phyloP scores from a whole-genome alignment of 37 sponge, comb jelly and placozoan genomes.

The Amphimedon queenslandica region DNA sequence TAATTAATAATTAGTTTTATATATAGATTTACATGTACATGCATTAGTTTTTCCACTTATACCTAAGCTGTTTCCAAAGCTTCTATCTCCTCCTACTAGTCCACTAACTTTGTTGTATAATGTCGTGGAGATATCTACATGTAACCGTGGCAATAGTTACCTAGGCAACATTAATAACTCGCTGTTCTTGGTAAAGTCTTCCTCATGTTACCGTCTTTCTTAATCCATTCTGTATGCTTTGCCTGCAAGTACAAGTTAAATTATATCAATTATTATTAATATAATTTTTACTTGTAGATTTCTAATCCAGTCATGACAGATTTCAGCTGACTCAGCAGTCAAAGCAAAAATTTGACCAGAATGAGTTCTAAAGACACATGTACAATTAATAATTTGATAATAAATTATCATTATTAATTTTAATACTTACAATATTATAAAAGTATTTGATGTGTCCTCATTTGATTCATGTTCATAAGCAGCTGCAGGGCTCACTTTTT shows the following conservation, averaged over 20 bases:
- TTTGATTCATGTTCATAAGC: neutral
- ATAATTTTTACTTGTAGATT: conserved; percentile 32
- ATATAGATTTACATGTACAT: no score
- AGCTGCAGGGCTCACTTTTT: conserved; percentile 44
- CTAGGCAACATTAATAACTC: no score
- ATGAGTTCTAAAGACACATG: conserved; percentile 7
- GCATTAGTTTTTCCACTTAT: no score
- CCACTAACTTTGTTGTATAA: no score
- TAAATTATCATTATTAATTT: no score
- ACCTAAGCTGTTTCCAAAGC: no score
- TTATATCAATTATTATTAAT: neutral
- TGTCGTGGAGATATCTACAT: no score
- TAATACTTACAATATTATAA: neutral
- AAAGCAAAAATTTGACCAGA: conserved; percentile 19
- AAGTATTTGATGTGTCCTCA: neutral
- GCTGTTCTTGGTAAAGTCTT: neutral
- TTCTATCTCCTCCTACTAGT: no score
- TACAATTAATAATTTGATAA: no score
- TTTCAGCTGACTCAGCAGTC: conserved; percentile 16
- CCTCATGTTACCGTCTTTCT: neutral
- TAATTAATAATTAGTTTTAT: no score
- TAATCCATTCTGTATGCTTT: conserved; percentile 21
- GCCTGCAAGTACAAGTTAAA: conserved; percentile 1
- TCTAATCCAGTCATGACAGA: conserved; percentile 42
- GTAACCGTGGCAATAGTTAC: no score